These are phyloP conservation scores for Rhagonycha fulva DNA, from an alignment of 2,888 invertebrate genomes.

Conservation along the genomic window DNA sequence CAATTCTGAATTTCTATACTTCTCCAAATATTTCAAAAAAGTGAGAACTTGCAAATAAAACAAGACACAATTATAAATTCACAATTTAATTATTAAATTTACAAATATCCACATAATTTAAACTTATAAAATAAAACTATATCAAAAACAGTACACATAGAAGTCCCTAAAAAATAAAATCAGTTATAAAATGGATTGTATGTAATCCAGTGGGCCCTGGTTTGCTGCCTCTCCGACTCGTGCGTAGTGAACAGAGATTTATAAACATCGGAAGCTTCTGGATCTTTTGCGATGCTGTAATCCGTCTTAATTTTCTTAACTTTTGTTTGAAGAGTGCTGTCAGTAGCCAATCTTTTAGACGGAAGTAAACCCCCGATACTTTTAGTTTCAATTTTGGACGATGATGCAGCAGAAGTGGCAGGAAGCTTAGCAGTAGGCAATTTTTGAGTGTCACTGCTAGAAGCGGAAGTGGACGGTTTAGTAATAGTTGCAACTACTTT, in stretches of 20 bases:
- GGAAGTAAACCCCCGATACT: slow-evolving; percentile 12
- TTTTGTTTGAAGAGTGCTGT: slow-evolving; percentile 60
- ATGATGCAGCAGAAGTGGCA: neutral
- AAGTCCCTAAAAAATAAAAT: slow-evolving; percentile 30
- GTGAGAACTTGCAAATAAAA: too few relatives aligned
- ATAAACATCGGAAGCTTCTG: slow-evolving; percentile 85
- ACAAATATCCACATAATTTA: neutral
- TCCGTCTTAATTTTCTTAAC: slow-evolving; percentile 77
- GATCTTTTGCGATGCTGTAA: slow-evolving; percentile 89
- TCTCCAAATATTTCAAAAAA: too few relatives aligned
- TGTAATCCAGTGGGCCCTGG: slow-evolving; percentile 95
- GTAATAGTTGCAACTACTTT: neutral
- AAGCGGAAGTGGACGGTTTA: neutral
- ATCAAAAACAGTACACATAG: neutral
- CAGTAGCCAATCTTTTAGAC: slow-evolving; percentile 37
- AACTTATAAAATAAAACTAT: neutral
- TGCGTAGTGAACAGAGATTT: slow-evolving; percentile 95
- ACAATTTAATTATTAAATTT: neutral
- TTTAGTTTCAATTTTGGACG: neutral
- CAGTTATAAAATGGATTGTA: slow-evolving; percentile 95
- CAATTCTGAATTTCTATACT: too few relatives aligned
- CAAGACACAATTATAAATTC: neutral
- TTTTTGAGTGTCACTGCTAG: neutral
- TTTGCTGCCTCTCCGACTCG: slow-evolving; percentile 82
- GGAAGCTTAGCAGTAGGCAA: neutral